Evolutionary conservation across 2,113 vertebrate species (phyloP).

Genomic region (Nothocercus julius): DNA sequence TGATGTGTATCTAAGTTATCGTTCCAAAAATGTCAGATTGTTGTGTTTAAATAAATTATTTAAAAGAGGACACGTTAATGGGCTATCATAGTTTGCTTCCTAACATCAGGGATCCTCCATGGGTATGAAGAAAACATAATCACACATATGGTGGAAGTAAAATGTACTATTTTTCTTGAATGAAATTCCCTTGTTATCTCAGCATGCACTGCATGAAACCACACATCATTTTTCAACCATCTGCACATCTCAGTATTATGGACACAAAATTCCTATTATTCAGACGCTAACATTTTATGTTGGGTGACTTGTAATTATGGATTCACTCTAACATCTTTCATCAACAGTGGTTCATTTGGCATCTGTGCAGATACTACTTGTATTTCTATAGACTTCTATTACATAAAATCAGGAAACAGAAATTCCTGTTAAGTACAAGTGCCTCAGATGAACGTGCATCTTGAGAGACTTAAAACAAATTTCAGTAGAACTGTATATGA

Average conservation of each 20-base stretch:
- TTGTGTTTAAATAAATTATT: background rate
- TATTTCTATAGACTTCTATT: background rate
- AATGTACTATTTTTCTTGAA: conserved; percentile 62
- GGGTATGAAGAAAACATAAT: conserved; percentile 68
- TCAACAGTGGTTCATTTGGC: background rate
- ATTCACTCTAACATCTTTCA: background rate
- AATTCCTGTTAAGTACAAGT: background rate
- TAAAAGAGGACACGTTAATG: conserved; percentile 30
- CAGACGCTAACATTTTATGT: conserved; percentile 32
- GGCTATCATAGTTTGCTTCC: conserved; percentile 24
- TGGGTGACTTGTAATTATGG: conserved; percentile 14
- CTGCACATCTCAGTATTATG: conserved; percentile 52
- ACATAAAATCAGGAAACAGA: background rate
- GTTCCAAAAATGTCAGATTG: background rate
- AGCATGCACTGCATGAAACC: conserved; percentile 61
- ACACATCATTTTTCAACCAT: conserved; percentile 67
- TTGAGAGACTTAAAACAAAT: background rate
- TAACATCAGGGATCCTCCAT: conserved; percentile 55
- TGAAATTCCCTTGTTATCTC: conserved; percentile 74
- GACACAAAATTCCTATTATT: conserved; percentile 49
- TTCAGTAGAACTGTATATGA: background rate
- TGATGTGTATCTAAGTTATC: background rate
- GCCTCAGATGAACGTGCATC: background rate
- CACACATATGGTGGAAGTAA: conserved; percentile 65
- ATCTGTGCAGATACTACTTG: background rate